Base-by-base conservation (phyloP, 2,888 invertebrate genomes). In the Sarcophaga subvicina region DNA sequence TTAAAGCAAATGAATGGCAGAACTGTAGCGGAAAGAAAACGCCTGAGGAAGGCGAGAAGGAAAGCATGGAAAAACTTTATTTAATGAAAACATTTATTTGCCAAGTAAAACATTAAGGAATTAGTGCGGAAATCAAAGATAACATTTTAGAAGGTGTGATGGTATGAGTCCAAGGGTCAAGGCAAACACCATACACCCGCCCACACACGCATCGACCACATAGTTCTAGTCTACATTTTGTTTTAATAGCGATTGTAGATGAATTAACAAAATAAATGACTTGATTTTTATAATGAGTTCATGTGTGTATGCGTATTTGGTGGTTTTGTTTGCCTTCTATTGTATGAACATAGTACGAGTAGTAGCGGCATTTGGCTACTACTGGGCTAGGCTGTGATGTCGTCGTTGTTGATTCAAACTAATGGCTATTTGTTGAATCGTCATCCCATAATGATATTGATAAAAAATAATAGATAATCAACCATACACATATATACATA, bases 91-190 rank as follows among this genome's bases (percentile, higher is more conserved):
- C 88, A 85, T 86, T 85, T 82, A 88, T 88, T 88, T 86, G 83
- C 80, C 85, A 83, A 85, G 85, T 87, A 76, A 82, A 88, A 86
- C 87, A 88, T 88, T 87, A 87, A 88, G 85, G 86, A 88, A 88
- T 88, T 88, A 87, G 86, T 88, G 80, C 86, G 85, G 86, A 88
- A 88, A 88, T 88, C 88, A 88, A 86, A 88, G 88, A 88, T 88
- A 88, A 88, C 86, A 84, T 71, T 87, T 84, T 75, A 67, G 64
- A 75, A 76, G 75, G 80, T 76, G 80, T 84, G 71, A 62, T 76
- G 80, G 80, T 70, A 76, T 64, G 84, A 66, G 80, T 5, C 49
- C 5, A 17, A 54, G 12, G 54, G 54, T 54, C 54, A 54, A 54
- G 54, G 14, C 54, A 54, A 12, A 54, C 14, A 54, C 0, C 4